Percentiles rank a stretch among this genome's conserved stretches.
Evolutionary conservation across 1,140 invertebrate species (phyloP).

Genomic region (Atta cephalotes): DNA sequence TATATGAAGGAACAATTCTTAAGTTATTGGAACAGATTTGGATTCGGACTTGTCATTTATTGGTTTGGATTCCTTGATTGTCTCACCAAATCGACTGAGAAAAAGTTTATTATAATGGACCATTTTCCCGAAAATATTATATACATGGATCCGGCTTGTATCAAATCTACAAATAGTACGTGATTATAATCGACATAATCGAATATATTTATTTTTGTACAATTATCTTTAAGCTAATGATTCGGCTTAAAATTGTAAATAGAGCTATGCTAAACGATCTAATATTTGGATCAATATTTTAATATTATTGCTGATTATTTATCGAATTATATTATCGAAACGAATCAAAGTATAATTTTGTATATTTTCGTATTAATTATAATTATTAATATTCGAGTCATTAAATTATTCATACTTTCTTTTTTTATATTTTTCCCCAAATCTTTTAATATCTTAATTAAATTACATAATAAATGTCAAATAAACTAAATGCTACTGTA

Average conservation of each 20-base stretch:
- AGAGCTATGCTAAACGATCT: not conserved
- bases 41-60: slow-evolving; percentile 97
- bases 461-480: not conserved
- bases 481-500: not conserved
- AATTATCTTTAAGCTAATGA: not conserved
- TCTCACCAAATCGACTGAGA: slow-evolving; percentile 87
- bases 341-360: slow-evolving; percentile 8
- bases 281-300: not conserved
- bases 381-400: slow-evolving; percentile 20
- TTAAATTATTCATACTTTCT: slow-evolving; percentile 4
- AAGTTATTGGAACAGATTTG: slow-evolving; percentile 98
- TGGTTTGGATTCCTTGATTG: slow-evolving; percentile 97
- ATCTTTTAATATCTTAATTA: not conserved
- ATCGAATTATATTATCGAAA: not conserved
- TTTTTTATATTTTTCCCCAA: slow-evolving; percentile 8
- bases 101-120: slow-evolving; percentile 90
- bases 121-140: slow-evolving; percentile 87
- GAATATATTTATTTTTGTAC: slow-evolving; percentile 9
- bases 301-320: not conserved
- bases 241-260: not conserved
- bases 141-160: slow-evolving; percentile 78
- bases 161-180: slow-evolving; percentile 49
- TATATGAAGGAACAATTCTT: slow-evolving; percentile 95
- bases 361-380: slow-evolving; percentile 13
- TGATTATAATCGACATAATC: slow-evolving; percentile 53